phyloP scores from a whole-genome alignment of 1,140 invertebrate species.

The Listronotus oregonensis region DNA sequence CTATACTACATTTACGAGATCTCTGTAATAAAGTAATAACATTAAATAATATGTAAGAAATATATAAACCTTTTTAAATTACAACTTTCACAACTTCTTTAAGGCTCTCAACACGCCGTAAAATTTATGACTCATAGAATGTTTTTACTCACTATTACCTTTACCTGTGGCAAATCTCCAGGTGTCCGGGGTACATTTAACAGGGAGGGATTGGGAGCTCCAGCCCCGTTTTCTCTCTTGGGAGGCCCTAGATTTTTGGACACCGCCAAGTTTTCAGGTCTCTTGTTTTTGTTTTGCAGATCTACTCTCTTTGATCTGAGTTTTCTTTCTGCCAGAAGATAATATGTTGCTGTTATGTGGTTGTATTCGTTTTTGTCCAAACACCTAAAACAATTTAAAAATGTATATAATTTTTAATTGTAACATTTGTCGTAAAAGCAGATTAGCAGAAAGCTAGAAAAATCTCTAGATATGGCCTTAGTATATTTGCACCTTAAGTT shows the following conservation, averaged over 20 bases:
- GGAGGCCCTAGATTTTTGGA: conserved; percentile 49
- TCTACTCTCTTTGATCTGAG: conserved; percentile 74
- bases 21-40: conserved; percentile 56
- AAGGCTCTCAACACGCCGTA: too few relatives aligned
- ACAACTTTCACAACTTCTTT: too few relatives aligned
- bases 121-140: not conserved
- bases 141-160: not conserved
- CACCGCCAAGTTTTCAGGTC: conserved; percentile 55
- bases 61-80: too few relatives aligned
- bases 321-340: conserved; percentile 92
- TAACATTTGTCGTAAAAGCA: too few relatives aligned
- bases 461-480: too few relatives aligned
- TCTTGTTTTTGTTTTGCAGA: conserved; percentile 57
- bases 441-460: too few relatives aligned
- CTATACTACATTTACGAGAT: conserved; percentile 84
- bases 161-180: conserved; percentile 66
- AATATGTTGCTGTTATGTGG: conserved; percentile 98
- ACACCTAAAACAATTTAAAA: conserved; percentile 64
- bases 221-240: conserved; percentile 56
- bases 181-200: conserved; percentile 65
- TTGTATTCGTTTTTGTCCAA: conserved; percentile 96
- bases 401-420: too few relatives aligned
- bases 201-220: conserved; percentile 52
- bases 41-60: too few relatives aligned
- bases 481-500: too few relatives aligned